A percentile compares a stretch with the other conserved stretches of the same genome.
These are phyloP conservation scores for Dendrolimus houi DNA, from an alignment of 2,888 invertebrate genomes.

Conservation along the genomic window DNA sequence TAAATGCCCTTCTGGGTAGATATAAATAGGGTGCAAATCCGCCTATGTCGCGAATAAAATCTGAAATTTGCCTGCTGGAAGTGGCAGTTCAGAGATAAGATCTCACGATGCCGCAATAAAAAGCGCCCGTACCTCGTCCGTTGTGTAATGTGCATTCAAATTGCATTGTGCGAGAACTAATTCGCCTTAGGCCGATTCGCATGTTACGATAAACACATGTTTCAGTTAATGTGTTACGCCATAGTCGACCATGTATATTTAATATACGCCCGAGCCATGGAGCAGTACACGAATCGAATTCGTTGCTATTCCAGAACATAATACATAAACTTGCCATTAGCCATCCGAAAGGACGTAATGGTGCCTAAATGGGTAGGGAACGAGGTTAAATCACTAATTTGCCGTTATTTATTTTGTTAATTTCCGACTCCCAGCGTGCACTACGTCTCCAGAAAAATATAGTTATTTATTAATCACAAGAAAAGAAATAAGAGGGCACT, in stretches of 20 bases:
- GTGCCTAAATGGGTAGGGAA: slow-evolving; percentile 4
- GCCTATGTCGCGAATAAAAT: slow-evolving; percentile 37
- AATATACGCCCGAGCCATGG: slow-evolving; percentile 37
- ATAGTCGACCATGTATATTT: slow-evolving; percentile 38
- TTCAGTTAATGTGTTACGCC: slow-evolving; percentile 63
- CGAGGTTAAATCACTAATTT: slow-evolving; percentile 4
- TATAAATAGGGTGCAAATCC: slow-evolving; percentile 48
- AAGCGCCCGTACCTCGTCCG: slow-evolving; percentile 73
- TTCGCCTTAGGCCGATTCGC: slow-evolving; percentile 74
- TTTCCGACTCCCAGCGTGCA: slow-evolving; percentile 4
- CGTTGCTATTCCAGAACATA: slow-evolving; percentile 14
- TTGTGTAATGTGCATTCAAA: slow-evolving; percentile 77
- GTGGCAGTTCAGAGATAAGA: slow-evolving; percentile 75
- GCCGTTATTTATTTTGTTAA: slow-evolving; percentile 6
- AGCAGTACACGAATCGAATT: slow-evolving; percentile 27
- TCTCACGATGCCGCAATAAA: slow-evolving; percentile 76
- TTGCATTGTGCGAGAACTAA: slow-evolving; percentile 77
- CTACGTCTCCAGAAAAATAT: slow-evolving; percentile 3
- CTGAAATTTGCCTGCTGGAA: slow-evolving; percentile 75
- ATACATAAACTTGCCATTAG: slow-evolving; percentile 13
- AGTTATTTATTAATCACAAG: slow-evolving; percentile 5
- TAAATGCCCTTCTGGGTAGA: slow-evolving; percentile 35
- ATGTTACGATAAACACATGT: slow-evolving; percentile 74
- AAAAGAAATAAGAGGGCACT: slow-evolving; percentile 25
- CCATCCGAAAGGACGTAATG: slow-evolving; percentile 7